These are phyloP conservation scores for Tapera naevia DNA, from an alignment of 2,797 vertebrate species.

Conservation along the genomic window DNA sequence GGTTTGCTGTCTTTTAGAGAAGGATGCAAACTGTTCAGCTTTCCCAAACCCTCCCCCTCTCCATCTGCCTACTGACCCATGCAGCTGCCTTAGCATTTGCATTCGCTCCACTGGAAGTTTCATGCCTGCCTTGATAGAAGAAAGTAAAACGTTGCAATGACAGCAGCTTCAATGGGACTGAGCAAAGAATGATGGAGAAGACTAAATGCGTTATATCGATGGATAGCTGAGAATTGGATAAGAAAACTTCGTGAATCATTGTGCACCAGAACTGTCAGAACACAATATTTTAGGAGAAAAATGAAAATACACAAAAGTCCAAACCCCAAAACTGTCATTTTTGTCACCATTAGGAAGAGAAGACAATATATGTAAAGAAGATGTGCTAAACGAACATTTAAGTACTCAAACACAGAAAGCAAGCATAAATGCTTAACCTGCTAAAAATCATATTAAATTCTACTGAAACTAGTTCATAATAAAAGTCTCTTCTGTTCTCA, in stretches of 20 bases:
- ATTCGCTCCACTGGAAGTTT: slow-evolving; percentile 69
- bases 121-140: slow-evolving; percentile 72
- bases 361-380: background rate
- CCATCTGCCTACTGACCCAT: slow-evolving; percentile 79
- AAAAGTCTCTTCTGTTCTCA: background rate
- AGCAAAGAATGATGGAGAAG: slow-evolving; percentile 59
- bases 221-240: slow-evolving; percentile 70
- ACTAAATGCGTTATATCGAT: slow-evolving; percentile 43
- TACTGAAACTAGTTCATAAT: background rate
- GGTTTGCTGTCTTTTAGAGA: slow-evolving; percentile 71
- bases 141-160: slow-evolving; percentile 73
- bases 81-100: slow-evolving; percentile 69
- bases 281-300: background rate
- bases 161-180: slow-evolving; percentile 74
- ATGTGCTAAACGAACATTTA: background rate
- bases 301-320: background rate
- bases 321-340: background rate
- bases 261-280: slow-evolving; percentile 64
- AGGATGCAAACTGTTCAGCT: slow-evolving; percentile 67
- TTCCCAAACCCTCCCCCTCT: slow-evolving; percentile 58
- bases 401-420: background rate
- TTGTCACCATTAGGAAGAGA: slow-evolving; percentile 30
- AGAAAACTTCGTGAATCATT: slow-evolving; percentile 54
- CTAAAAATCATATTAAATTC: slow-evolving; percentile 29
- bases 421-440: background rate